Evolutionary conservation across 2,888 invertebrate genomes (phyloP), one percentile per base, ranked within the genome.

Genomic region (Orthosia cruda): DNA sequence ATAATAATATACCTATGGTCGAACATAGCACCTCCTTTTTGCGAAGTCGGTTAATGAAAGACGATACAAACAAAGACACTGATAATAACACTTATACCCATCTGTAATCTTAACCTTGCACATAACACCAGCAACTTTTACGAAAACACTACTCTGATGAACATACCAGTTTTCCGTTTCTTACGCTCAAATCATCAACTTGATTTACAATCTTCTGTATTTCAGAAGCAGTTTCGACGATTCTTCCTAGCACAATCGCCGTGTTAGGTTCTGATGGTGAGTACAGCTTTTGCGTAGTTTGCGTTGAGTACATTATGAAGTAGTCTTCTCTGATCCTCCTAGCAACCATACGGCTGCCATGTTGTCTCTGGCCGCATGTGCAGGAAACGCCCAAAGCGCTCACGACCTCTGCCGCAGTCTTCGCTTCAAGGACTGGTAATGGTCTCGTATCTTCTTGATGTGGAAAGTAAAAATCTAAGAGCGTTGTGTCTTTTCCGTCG

Each of bases 261-360:
- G 18, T 20, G 49, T 20, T 47, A 32, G 20, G 3, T 49, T 49
- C 5, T 15, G 47, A 13, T 32, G 16, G 47, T 40, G 40, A 40
- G 40, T 40, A 7, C 40, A 7, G 40, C 40, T 40, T 9, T 9
- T 40, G 9, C 40, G 40, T 0, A 0, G 23, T 18, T 9, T 0
- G 0, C 0, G 20, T 32, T 11, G 16, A 49, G 49, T 68, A 68
- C 18, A 68, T 18, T 49, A 69, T 23, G 12, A 23, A 69, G 32
- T 49, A 69, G 20, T 68, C 68, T 7, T 49, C 47, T 68, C 68
- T 68, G 40, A 68, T 49, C 15, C 20, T 50, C 15, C 32, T 20
- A 50, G 32, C 11, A 68, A 18, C 49, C 20, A 69, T 11, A 49
- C 67, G 68, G 16, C 9, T 0, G 1, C 13, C 0, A 65, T 32